phyloP scores from a whole-genome alignment of 2,888 invertebrate genomes.

The Pseudoips prasinana region DNA sequence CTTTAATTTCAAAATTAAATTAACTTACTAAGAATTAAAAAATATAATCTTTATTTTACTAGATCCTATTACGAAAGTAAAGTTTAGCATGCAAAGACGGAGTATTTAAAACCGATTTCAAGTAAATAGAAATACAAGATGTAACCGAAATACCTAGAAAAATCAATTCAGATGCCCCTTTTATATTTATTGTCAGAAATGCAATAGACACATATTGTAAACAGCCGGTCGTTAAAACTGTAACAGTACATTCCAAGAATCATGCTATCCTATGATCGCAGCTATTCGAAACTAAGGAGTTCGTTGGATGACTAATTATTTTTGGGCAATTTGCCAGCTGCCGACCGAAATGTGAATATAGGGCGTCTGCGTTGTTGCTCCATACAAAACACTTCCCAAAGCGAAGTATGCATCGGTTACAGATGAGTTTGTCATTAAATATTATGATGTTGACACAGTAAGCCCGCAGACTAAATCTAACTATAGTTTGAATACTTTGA shows the following conservation, averaged over 20 bases:
- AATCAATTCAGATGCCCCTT: too few relatives aligned
- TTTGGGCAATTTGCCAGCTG: conserved; percentile 67
- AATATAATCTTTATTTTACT: too few relatives aligned
- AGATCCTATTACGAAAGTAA: too few relatives aligned
- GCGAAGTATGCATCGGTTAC: conserved; percentile 42
- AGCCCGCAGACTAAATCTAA: conserved; percentile 14
- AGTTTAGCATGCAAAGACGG: too few relatives aligned
- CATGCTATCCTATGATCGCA: conserved; percentile 49
- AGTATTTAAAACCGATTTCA: too few relatives aligned
- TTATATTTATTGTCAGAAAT: too few relatives aligned
- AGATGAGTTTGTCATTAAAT: conserved; percentile 33
- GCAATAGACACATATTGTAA: too few relatives aligned
- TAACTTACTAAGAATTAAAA: too few relatives aligned
- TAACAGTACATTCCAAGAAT: conserved; percentile 47
- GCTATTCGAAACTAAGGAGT: conserved; percentile 33
- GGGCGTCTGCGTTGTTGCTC: conserved; percentile 38
- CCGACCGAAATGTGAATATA: conserved; percentile 45
- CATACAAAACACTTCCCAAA: conserved; percentile 45
- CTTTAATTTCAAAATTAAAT: too few relatives aligned
- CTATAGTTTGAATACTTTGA: conserved; percentile 17
- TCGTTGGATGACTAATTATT: conserved; percentile 70
- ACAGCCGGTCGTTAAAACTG: conserved; percentile 35
- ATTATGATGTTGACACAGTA: conserved; percentile 26
- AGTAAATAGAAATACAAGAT: too few relatives aligned
- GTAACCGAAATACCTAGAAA: too few relatives aligned